A percentile compares a stretch with the other conserved stretches of the same genome.
These are phyloP conservation scores for Coracias cyanogaster DNA, from an alignment of 2,797 vertebrate genomes.

Conservation along the genomic window DNA sequence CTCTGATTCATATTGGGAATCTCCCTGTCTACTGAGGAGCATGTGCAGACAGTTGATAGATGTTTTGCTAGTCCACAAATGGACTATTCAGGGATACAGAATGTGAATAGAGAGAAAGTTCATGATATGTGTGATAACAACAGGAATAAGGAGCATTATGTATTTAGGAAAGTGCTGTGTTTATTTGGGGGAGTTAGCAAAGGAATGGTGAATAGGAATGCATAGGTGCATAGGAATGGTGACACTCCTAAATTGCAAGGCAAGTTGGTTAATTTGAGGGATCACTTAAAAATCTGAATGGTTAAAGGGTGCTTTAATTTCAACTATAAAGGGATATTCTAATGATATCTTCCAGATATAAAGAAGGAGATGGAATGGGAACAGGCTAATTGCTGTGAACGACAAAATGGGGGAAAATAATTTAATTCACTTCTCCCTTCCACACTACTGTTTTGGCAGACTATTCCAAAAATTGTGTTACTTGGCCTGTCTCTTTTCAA, in stretches of 20 bases:
- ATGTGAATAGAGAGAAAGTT: background rate
- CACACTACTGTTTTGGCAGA: background rate
- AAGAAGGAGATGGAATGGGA: background rate
- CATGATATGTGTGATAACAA: background rate
- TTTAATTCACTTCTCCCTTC: background rate
- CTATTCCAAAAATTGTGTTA: background rate
- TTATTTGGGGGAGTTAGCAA: background rate
- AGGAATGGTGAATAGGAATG: background rate
- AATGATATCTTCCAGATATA: background rate
- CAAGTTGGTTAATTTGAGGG: background rate
- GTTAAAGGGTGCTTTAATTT: background rate
- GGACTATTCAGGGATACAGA: background rate
- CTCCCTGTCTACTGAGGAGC: background rate
- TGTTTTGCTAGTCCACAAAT: background rate
- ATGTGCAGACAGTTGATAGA: background rate
- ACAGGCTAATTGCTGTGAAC: background rate
- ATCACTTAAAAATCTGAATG: background rate
- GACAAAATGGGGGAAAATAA: background rate
- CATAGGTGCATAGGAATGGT: background rate
- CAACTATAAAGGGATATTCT: background rate
- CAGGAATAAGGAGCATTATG: background rate
- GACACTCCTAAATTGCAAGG: background rate
- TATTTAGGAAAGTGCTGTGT: background rate
- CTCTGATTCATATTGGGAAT: background rate
- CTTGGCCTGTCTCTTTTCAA: background rate